These are phyloP conservation scores for Sarcophaga variegata DNA, from an alignment of 2,888 invertebrate genomes.

Conservation along the genomic window DNA sequence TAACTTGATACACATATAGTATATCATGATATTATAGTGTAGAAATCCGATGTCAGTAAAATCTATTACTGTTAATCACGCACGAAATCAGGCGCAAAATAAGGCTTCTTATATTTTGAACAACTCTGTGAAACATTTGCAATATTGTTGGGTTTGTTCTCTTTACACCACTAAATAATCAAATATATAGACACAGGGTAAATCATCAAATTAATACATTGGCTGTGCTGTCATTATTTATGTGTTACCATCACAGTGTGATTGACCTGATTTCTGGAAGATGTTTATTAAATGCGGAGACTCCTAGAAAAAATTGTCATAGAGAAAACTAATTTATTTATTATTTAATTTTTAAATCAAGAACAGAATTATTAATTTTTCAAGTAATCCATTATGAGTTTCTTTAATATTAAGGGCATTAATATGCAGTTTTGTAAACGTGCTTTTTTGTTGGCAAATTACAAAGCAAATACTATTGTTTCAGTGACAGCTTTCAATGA, in stretches of 20 bases:
- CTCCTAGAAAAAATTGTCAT: constrained; percentile 57
- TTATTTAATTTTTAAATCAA: constrained; percentile 57
- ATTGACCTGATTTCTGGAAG: constrained; percentile 6
- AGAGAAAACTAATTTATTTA: constrained; percentile 67
- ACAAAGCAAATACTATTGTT: constrained; percentile 42
- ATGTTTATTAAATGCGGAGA: constrained; percentile 20
- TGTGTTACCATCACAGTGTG: constrained; percentile 7
- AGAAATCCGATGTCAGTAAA: too few species aligned
- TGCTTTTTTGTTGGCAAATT: constrained; percentile 74
- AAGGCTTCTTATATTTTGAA: too few species aligned
- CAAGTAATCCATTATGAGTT: constrained; percentile 73
- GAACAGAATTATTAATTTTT: constrained; percentile 43
- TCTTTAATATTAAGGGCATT: constrained; percentile 74
- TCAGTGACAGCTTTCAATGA: constrained; percentile 55
- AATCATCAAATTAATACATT: too few species aligned
- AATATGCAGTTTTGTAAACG: constrained; percentile 75
- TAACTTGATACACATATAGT: too few species aligned
- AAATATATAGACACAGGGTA: not conserved
- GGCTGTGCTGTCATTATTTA: not conserved
- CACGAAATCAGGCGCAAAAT: too few species aligned
- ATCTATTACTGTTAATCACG: too few species aligned
- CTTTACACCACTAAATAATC: not conserved
- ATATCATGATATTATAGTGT: too few species aligned
- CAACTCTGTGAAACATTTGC: too few species aligned
- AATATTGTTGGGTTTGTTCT: too few species aligned